These are phyloP conservation scores for Chunga burmeisteri DNA, from an alignment of 2,113 vertebrate species.

Conservation along the genomic window DNA sequence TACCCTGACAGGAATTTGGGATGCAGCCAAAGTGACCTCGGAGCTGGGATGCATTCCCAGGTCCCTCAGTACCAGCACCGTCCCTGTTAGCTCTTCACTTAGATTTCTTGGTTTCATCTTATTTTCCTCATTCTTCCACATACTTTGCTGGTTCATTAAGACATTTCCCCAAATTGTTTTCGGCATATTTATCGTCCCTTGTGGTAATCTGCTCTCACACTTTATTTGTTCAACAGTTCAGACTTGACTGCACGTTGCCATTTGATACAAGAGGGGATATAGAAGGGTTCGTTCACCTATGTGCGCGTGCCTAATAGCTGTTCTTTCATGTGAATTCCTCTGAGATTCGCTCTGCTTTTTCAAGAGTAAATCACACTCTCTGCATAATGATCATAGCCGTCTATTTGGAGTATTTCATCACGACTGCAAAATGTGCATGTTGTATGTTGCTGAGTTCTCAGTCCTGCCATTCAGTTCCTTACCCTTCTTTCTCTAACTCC, in stretches of 20 bases:
- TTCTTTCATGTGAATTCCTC: slow-evolving; percentile 11
- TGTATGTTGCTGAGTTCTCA: background rate
- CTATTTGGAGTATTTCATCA: slow-evolving; percentile 10
- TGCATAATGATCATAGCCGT: background rate
- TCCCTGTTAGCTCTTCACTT: background rate
- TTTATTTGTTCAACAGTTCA: background rate
- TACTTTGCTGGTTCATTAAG: background rate
- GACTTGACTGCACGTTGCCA: background rate
- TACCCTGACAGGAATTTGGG: background rate
- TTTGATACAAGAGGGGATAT: background rate
- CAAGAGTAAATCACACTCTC: background rate
- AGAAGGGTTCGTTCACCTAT: background rate
- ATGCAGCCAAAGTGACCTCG: background rate
- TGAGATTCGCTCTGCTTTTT: slow-evolving; percentile 8
- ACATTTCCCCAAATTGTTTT: background rate
- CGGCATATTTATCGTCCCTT: background rate
- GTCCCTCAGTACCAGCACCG: background rate
- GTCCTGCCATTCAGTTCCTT: background rate
- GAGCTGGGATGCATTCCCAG: background rate
- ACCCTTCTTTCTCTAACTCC: background rate
- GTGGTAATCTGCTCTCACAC: background rate
- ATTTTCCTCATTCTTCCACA: background rate
- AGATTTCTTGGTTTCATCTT: background rate
- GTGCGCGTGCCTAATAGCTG: background rate
- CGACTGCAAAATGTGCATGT: background rate